These are phyloP conservation scores for Zygogramma bicolorata DNA, from an alignment of 2,888 invertebrate genomes.

Conservation along the genomic window DNA sequence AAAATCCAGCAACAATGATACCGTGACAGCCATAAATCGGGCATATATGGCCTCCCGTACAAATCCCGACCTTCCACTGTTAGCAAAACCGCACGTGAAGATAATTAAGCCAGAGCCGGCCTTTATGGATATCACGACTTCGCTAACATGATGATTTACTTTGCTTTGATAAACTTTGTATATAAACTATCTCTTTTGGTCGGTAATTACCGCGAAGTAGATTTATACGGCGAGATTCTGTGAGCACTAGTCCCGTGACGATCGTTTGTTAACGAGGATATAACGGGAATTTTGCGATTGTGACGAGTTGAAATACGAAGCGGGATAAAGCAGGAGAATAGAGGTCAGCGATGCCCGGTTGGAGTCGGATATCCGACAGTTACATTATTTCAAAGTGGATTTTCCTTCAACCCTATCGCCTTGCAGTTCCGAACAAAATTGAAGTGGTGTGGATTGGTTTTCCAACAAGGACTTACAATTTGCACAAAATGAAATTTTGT, in stretches of 20 bases:
- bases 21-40: slow-evolving; percentile 61
- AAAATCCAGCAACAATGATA: slow-evolving; percentile 60
- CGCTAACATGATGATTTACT: slow-evolving; percentile 63
- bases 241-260: slow-evolving; percentile 38
- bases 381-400: no score
- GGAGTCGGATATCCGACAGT: no score
- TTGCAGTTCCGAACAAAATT: no score
- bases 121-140: slow-evolving; percentile 65
- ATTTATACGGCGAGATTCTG: slow-evolving; percentile 48
- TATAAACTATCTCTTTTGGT: slow-evolving; percentile 62
- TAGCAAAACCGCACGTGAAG: slow-evolving; percentile 64
- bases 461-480: no score
- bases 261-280: slow-evolving; percentile 28
- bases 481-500: no score
- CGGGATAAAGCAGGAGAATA: no score
- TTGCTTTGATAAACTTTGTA: slow-evolving; percentile 63
- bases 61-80: slow-evolving; percentile 53
- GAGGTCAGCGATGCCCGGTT: no score
- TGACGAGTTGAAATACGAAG: slow-evolving; percentile 2
- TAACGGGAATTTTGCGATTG: slow-evolving; percentile 12
- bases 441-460: no score
- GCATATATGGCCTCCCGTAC: slow-evolving; percentile 59
- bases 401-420: no score
- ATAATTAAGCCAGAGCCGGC: slow-evolving; percentile 65
- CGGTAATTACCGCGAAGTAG: slow-evolving; percentile 54